phyloP scores from a whole-genome alignment of 1,140 invertebrate species.

The Pseudomyrmex pallidus region DNA sequence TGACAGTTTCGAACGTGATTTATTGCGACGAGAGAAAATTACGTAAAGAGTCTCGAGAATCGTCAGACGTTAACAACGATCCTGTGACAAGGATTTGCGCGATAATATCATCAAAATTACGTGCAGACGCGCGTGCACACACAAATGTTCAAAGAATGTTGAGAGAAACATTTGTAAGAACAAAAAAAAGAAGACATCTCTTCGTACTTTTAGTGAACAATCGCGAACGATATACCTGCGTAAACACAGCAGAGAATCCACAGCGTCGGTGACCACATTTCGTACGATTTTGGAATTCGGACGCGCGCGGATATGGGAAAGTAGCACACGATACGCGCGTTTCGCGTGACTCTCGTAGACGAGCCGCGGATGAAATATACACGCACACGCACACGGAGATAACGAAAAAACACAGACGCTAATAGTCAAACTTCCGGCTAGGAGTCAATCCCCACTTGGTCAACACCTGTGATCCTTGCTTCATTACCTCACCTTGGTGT shows the following conservation, averaged over 20 bases:
- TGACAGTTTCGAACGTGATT: not conserved
- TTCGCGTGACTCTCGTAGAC: not conserved
- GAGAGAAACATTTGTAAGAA: not conserved
- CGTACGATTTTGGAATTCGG: not conserved
- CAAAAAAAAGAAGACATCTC: too few species aligned
- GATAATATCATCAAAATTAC: not conserved
- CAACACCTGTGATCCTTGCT: not conserved
- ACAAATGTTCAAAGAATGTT: not conserved
- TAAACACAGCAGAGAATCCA: slow-evolving; percentile 30
- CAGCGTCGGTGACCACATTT: slow-evolving; percentile 1
- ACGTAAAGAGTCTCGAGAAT: not conserved
- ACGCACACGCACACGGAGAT: not conserved
- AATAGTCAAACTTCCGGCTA: slow-evolving; percentile 22
- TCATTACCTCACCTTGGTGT: not conserved
- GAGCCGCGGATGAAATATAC: not conserved
- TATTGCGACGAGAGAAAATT: not conserved
- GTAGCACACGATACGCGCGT: not conserved
- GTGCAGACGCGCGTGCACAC: not conserved
- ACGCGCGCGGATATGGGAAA: not conserved
- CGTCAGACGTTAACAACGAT: not conserved
- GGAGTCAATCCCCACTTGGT: slow-evolving; percentile 24
- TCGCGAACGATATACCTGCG: slow-evolving; percentile 18
- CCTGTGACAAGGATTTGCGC: too few species aligned
- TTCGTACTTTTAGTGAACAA: not conserved
- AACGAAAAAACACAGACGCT: slow-evolving; percentile 25